A percentile compares a stretch with the other conserved stretches of the same genome.
These are phyloP conservation scores for Halocynthia roretzi DNA, from an alignment of 23 tunicate genomes.

Conservation along the genomic window DNA sequence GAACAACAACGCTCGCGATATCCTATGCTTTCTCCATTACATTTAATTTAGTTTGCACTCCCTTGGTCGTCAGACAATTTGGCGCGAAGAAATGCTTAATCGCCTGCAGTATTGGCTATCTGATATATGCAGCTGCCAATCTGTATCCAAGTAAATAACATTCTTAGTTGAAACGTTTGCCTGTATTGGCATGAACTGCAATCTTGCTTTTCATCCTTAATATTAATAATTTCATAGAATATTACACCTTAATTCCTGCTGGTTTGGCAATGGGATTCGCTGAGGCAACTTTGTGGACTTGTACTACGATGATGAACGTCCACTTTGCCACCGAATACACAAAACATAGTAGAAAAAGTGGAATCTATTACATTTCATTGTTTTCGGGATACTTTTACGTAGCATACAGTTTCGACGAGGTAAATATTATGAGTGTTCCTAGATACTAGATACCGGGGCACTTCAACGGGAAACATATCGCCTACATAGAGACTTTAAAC, in stretches of 20 bases:
- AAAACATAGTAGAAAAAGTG: slow-evolving; percentile 8
- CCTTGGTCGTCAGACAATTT: slow-evolving; percentile 31
- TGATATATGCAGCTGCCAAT: slow-evolving; percentile 39
- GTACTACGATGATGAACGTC: slow-evolving; percentile 28
- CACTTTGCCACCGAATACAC: slow-evolving; percentile 38
- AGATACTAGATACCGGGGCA: too few species aligned
- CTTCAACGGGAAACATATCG: too few species aligned
- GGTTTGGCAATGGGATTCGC: slow-evolving; percentile 45
- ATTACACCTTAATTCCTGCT: slow-evolving; percentile 52
- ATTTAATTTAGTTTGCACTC: slow-evolving; percentile 36
- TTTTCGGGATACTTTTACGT: slow-evolving; percentile 39
- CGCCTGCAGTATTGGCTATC: slow-evolving; percentile 25
- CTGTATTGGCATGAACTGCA: too few species aligned
- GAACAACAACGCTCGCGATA: too few species aligned
- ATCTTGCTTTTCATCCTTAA: too few species aligned
- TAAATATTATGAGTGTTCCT: too few species aligned
- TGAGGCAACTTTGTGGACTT: slow-evolving; percentile 71
- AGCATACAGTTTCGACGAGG: slow-evolving; percentile 36
- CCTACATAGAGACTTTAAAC: too few species aligned
- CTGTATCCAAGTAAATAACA: slow-evolving; percentile 42
- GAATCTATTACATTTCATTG: slow-evolving; percentile 16
- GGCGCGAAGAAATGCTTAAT: slow-evolving; percentile 30
- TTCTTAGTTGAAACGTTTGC: too few species aligned
- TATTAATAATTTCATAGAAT: slow-evolving; percentile 24
- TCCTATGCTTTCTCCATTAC: too few species aligned